Evolutionary conservation across 92 coral and sea anemone species (phyloP), one percentile per base, ranked within the genome.

Genomic region (Phenganax subtilis): DNA sequence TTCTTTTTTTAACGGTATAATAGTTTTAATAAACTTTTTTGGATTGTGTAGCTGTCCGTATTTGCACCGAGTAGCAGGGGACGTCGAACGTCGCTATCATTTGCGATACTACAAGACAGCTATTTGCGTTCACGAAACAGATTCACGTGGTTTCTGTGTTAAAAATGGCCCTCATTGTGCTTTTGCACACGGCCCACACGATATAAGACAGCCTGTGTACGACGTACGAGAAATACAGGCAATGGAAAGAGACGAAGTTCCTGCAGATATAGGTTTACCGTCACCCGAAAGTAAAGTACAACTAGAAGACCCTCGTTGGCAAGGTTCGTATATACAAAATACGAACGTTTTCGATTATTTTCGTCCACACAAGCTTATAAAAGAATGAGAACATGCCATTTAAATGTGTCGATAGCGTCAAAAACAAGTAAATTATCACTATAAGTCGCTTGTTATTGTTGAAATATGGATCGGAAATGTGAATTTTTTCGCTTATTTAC

Each of bases 51-150:
- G 99, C 70, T 96, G 99, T 83, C 99, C 99, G 30, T 96, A 96
- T 89, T 92, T 96, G 91, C 99, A 96, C 85, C 99, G 99, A 77
- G 99, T 96, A 84, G 99, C 99, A 79, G 99, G 99, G 89, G 99
- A 96, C 88, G 99, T 96, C 87, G 99, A 96, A 92, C 94, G 99
- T 84, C 99, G 99, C 97, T 96, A 96, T 83, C 99, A 96, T 84
- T 96, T 96, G 77, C 97, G 99, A 72, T 96, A 96, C 88, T 96
- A 96, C 91, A 96, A 96, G 88, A 96, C 99, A 80, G 99, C 99
- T 81, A 96, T 97, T 89, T 96, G 99, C 66, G 99, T 96, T 60
- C 97, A 96, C 88, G 99, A 96, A 86, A 96, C 99, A 51, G 99
- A 96, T 87, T 81, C 99, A 31, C 91, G 99, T 73, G 99, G 99